Conservation (phyloP, 2,113 vertebrate genomes). For the Xiphophorus hellerii region DNA sequence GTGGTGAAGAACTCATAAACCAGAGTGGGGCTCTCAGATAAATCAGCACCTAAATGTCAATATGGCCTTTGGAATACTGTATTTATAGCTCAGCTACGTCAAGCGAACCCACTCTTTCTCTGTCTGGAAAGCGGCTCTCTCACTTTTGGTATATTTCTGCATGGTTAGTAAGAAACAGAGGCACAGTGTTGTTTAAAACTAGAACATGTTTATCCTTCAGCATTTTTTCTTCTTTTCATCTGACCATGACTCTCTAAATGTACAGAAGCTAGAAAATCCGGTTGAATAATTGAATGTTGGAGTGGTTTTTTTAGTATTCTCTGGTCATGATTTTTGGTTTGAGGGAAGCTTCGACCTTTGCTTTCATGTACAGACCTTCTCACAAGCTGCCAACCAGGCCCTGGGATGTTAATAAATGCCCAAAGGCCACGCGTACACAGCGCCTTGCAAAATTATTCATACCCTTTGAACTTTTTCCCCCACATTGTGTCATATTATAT, state of each 20-base stretch:
- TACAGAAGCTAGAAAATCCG: background rate
- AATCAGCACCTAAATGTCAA: constrained; percentile 71
- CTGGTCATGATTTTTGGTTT: constrained; percentile 22
- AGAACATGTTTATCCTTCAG: background rate
- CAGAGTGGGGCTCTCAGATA: constrained; percentile 53
- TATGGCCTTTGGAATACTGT: constrained; percentile 65
- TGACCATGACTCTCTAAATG: background rate
- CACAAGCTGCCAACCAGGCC: constrained; percentile 8
- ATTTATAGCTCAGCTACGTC: constrained; percentile 62
- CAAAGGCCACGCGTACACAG: background rate
- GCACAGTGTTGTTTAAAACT: too few species aligned
- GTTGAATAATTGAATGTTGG: background rate
- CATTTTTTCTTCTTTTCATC: background rate
- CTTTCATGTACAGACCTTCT: constrained; percentile 12
- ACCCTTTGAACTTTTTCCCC: too few species aligned
- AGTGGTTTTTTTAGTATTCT: constrained; percentile 17
- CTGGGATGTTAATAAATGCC: constrained; percentile 25
- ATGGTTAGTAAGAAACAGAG: background rate
- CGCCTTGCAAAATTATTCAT: too few species aligned
- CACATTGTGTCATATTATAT: too few species aligned
- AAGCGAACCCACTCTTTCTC: constrained; percentile 33
- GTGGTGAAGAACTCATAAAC: constrained; percentile 53
- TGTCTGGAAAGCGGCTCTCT: constrained; percentile 18
- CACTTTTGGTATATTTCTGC: constrained; percentile 12
- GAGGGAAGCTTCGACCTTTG: constrained; percentile 47